A percentile compares a stretch with the other conserved stretches of the same genome.
phyloP scores from a whole-genome alignment of 2,888 invertebrate species.

The Trachelus stipa region DNA sequence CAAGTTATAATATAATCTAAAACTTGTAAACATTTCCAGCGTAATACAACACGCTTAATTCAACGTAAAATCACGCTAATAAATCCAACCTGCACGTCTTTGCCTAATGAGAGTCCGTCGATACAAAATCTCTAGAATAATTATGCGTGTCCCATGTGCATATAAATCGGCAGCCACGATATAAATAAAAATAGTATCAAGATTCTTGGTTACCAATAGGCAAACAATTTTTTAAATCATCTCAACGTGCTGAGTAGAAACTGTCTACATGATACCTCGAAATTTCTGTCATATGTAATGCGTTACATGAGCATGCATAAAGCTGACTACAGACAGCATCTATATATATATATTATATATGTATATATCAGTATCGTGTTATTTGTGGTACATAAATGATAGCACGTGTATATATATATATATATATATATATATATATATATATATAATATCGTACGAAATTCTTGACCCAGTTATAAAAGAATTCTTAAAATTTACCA shows the following conservation, averaged over 20 bases:
- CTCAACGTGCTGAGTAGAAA: too few relatives aligned
- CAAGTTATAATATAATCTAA: too few relatives aligned
- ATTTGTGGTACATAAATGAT: not conserved
- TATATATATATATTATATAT: not conserved
- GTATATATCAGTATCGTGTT: not conserved
- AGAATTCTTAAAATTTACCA: not conserved
- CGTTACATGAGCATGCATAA: not conserved
- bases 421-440: too few relatives aligned
- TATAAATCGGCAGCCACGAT: too few relatives aligned
- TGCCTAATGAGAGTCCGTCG: too few relatives aligned
- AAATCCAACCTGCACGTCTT: too few relatives aligned
- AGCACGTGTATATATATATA: too few relatives aligned
- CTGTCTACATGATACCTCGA: not conserved
- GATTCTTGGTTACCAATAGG: not conserved
- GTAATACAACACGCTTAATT: too few relatives aligned
- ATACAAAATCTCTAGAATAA: too few relatives aligned
- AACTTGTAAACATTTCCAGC: too few relatives aligned
- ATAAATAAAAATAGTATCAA: not conserved
- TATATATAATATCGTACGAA: not conserved
- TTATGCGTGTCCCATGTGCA: too few relatives aligned
- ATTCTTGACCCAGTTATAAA: not conserved
- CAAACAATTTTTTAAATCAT: not conserved
- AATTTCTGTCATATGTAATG: not conserved
- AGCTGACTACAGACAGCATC: not conserved
- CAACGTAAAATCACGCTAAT: too few relatives aligned